Base-by-base conservation (phyloP, 2,113 vertebrate genomes). In the Hydrochoerus hydrochaeris region DNA sequence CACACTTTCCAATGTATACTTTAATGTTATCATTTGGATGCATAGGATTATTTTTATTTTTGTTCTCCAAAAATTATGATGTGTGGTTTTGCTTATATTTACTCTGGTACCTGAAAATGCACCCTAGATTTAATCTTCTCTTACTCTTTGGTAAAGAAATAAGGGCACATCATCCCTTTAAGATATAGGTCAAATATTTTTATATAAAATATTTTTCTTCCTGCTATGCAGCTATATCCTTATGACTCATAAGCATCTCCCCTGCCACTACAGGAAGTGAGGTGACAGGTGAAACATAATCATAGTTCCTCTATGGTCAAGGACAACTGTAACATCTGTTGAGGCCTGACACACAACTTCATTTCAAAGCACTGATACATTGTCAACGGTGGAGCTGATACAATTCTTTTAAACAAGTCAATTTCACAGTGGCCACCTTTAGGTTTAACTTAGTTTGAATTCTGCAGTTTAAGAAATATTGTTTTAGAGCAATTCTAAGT, bases 11-110 rank as follows among this genome's bases (percentile, higher is more conserved):
- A 90, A 46, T n/a, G 69, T 54, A 77, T 22, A 71, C 28, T 90
- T 77, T 85, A 67, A 93, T 85, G 81, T 89, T 38, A 69, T 77
- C 73, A 65, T 91, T 81, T 93, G 38, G 57, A 95, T 65, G 30
- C 65, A n/a, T 77, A 86, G 91, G 38, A 90, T 62, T 90, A 81
- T 69, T 96, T 71, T 78, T 65, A 81, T 69, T 96, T 71, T 73
- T 65, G 46, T 46, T 46, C 73, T 83, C 30, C n/a, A 62, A 19
- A 88, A 86, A 75, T 82, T 1, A 91, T 38, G n/a, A 52, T 19
- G 65, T 85, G 17, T 26, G 32, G 22, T 88, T 88, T 95, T 89
- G 87, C 92, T 32, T 84, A 85, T 83, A 88, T 49, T 86, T 41
- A 75, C 58, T 92, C 57, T 88, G 49, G 4, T 84, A 87, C 83